These are phyloP conservation scores for Genyomyrus donnyi DNA, from an alignment of 2,113 vertebrate species.

Conservation along the genomic window DNA sequence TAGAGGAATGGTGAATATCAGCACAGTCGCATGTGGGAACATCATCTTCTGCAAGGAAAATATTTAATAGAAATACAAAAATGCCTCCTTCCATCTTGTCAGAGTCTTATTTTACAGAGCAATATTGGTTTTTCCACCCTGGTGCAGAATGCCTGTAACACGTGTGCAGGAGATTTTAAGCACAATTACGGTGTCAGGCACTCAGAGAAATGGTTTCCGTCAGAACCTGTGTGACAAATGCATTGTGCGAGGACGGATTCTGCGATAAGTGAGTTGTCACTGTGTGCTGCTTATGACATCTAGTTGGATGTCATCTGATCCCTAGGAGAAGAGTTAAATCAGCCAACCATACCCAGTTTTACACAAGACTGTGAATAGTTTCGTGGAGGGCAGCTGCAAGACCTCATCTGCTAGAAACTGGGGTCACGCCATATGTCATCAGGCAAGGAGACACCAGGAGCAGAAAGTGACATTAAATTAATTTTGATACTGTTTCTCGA, in stretches of 20 bases:
- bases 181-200: constrained; percentile 96
- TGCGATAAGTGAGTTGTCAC: constrained; percentile 98
- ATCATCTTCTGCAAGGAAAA: constrained; percentile 74
- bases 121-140: constrained; percentile 78
- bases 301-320: constrained; percentile 87
- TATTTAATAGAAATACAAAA: constrained; percentile 66
- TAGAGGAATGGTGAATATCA: neutral
- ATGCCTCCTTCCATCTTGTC: constrained; percentile 76
- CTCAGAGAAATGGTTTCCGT: constrained; percentile 87
- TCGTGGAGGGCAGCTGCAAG: constrained; percentile 68
- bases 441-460: constrained; percentile 20
- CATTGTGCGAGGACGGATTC: constrained; percentile 98
- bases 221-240: constrained; percentile 92
- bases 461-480: neutral
- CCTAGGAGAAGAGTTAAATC: constrained; percentile 86
- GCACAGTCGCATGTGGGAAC: constrained; percentile 13
- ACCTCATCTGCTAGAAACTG: constrained; percentile 74
- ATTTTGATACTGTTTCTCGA: constrained; percentile 29
- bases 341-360: constrained; percentile 67
- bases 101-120: constrained; percentile 65
- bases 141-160: constrained; percentile 87
- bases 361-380: constrained; percentile 71
- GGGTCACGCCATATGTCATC: constrained; percentile 70
- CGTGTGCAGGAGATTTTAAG: constrained; percentile 82
- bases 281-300: constrained; percentile 89